Evolutionary conservation across 2,113 vertebrate species (phyloP).

Genomic region (Chaenocephalus aceratus): DNA sequence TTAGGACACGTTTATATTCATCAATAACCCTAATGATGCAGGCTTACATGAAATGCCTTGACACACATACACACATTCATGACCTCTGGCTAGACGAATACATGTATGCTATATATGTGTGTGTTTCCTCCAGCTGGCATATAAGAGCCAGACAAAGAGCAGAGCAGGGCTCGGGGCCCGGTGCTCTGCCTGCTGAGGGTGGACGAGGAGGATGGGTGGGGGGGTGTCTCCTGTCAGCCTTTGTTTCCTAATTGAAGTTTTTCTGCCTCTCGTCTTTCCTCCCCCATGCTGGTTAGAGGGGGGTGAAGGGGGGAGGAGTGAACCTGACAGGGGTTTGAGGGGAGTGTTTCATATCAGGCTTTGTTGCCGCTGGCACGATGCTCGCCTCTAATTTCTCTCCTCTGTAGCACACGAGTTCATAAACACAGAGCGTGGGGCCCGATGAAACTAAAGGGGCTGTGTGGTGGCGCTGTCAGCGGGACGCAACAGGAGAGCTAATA

Average conservation of each 20-base stretch:
- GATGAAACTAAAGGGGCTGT: conserved; percentile 21
- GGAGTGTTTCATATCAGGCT: conserved; percentile 51
- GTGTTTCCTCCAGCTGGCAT: conserved; percentile 72
- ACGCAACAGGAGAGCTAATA: conserved; percentile 49
- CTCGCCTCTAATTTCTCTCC: conserved; percentile 44
- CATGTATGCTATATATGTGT: conserved; percentile 20
- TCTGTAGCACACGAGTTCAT: conserved; percentile 39
- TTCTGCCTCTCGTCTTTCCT: conserved; percentile 66
- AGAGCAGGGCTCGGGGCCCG: conserved; percentile 60
- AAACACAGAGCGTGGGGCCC: conserved; percentile 34
- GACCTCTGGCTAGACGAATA: conserved; percentile 44
- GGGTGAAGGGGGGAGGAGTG: conserved; percentile 29
- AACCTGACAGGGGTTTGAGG: conserved; percentile 50
- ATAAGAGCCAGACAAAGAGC: conserved; percentile 74
- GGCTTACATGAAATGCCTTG: conserved; percentile 46
- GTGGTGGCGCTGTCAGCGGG: conserved; percentile 13
- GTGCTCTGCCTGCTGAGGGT: conserved; percentile 45
- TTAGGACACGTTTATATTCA: conserved; percentile 51
- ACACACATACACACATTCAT: conserved; percentile 29
- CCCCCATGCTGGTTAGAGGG: conserved; percentile 56
- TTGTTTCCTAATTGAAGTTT: conserved; percentile 86
- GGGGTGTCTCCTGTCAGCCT: conserved; percentile 75
- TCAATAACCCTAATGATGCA: conserved; percentile 52
- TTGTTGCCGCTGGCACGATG: conserved; percentile 67
- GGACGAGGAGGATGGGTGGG: conserved; percentile 30